A percentile compares a stretch with the other conserved stretches of the same genome.
These are phyloP conservation scores for Hymenochirus boettgeri DNA, from an alignment of 2,113 vertebrate species.

Conservation along the genomic window DNA sequence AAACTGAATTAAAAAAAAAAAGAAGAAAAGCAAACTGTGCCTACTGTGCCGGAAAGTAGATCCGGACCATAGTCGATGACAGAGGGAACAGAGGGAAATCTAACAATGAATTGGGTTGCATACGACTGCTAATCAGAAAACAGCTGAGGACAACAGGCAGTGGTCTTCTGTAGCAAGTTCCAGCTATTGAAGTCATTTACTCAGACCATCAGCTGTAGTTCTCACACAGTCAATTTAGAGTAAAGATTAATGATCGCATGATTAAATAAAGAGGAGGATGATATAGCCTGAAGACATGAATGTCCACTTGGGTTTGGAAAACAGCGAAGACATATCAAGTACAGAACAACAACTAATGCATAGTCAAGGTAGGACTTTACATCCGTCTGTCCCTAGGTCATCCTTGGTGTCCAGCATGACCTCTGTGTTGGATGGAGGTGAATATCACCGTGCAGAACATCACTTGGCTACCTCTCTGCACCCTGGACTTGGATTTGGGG, in stretches of 20 bases:
- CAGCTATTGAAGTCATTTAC: constrained; percentile 7
- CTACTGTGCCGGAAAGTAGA: not conserved
- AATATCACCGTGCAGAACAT: constrained; percentile 61
- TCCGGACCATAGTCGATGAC: not conserved
- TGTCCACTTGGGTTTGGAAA: constrained; percentile 44
- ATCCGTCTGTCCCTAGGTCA: constrained; percentile 68
- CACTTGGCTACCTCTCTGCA: constrained; percentile 64
- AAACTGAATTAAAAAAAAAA: not conserved
- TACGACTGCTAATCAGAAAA: not conserved
- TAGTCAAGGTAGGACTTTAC: constrained; percentile 64
- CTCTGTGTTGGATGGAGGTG: constrained; percentile 51
- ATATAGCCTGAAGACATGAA: constrained; percentile 43
- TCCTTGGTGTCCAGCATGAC: constrained; percentile 66
- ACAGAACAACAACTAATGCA: constrained; percentile 71
- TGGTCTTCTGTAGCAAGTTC: constrained; percentile 3
- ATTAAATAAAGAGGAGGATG: constrained; percentile 26
- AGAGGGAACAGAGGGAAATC: not conserved
- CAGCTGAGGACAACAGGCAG: not conserved
- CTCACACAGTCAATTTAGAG: constrained; percentile 40
- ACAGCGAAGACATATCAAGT: constrained; percentile 69
- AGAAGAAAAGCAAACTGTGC: not conserved
- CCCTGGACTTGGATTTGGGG: constrained; percentile 69
- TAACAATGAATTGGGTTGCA: not conserved
- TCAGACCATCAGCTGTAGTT: constrained; percentile 22
- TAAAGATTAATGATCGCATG: constrained; percentile 14